phyloP scores from a whole-genome alignment of 2,113 vertebrate genomes.

The Sisor rabdophorus region DNA sequence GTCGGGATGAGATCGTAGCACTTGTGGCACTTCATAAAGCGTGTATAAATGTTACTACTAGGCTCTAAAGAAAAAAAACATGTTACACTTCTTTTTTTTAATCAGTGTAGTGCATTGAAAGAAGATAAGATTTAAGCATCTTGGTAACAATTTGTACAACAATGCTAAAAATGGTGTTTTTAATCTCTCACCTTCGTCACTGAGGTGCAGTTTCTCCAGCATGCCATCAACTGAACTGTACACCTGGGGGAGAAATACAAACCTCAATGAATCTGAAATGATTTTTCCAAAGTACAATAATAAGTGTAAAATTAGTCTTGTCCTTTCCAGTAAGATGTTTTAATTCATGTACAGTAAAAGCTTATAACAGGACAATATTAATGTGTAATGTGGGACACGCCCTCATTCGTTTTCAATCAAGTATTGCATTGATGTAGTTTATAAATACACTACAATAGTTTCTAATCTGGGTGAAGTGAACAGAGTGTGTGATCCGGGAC shows the following conservation, averaged over 20 bases:
- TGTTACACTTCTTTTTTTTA: neutral
- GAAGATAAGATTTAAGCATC: neutral
- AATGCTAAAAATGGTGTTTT: neutral
- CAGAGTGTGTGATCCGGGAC: too few relatives aligned
- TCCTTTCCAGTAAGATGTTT: too few relatives aligned
- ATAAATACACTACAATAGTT: too few relatives aligned
- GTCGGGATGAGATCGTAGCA: constrained; percentile 99
- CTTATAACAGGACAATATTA: neutral
- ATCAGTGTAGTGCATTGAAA: neutral
- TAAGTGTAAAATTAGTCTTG: neutral
- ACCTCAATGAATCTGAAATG: neutral
- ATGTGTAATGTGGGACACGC: neutral
- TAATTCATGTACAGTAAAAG: too few relatives aligned
- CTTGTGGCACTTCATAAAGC: constrained; percentile 98
- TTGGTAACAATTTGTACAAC: neutral
- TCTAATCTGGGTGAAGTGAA: too few relatives aligned
- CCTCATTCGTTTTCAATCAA: too few relatives aligned
- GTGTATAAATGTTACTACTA: constrained; percentile 92
- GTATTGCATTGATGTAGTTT: too few relatives aligned
- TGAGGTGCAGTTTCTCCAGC: constrained; percentile 86
- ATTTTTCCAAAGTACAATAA: neutral
- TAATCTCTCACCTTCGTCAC: constrained; percentile 76
- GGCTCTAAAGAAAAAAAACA: constrained; percentile 70
- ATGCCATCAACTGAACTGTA: constrained; percentile 81
- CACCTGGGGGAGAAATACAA: constrained; percentile 59